Conservation (phyloP, 30 jellyfish, hydroid and myxozoan genomes). For the Hydractinia symbiolongicarpus region DNA sequence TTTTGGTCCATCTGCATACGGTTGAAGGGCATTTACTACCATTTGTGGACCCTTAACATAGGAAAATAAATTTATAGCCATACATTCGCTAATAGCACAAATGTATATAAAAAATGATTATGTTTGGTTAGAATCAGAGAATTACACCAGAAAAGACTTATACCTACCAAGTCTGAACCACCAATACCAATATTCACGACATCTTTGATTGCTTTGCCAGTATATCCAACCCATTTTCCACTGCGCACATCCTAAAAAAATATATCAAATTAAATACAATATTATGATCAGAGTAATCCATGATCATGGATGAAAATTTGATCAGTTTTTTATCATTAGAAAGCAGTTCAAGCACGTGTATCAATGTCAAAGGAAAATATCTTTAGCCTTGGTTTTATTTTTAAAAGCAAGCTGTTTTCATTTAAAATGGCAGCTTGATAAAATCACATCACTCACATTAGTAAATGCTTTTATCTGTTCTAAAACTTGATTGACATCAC, state of each 20-base stretch:
- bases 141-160: neutral
- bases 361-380: no score
- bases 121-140: neutral
- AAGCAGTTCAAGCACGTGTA: no score
- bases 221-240: conserved; percentile 86
- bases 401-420: neutral
- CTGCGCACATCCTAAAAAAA: conserved; percentile 51
- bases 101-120: neutral
- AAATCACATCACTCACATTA: conserved; percentile 30
- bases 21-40: conserved; percentile 98
- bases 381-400: no score
- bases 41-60: conserved; percentile 82
- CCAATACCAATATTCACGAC: conserved; percentile 97
- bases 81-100: neutral
- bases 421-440: neutral
- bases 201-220: conserved; percentile 87
- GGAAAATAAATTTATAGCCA: neutral
- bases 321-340: no score
- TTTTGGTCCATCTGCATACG: conserved; percentile 80
- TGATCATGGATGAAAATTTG: neutral
- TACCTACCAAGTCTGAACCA: conserved; percentile 92
- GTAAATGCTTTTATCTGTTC: conserved; percentile 73
- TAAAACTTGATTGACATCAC: conserved; percentile 71
- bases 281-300: neutral
- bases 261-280: neutral